Base-by-base conservation (phyloP, 2,113 vertebrate species). In the Rhinopomastus cyanomelas region DNA sequence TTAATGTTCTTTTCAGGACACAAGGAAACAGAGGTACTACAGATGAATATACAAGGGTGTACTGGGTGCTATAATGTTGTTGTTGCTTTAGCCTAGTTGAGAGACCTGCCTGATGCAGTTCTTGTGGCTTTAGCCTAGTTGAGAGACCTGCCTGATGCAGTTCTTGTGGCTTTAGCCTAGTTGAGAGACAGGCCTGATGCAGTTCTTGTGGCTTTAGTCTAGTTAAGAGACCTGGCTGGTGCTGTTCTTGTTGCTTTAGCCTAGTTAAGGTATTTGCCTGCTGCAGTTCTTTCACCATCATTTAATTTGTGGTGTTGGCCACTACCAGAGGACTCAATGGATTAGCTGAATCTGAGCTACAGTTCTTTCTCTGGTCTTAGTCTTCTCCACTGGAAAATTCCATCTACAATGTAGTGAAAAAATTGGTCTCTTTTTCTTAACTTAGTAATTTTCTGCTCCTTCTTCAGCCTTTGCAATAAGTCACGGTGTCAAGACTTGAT, bases 371-470 rank as follows among this genome's bases (percentile, higher is more conserved):
- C 8, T 32, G 49, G 27, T 30, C 36, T 79, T 67, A 8, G 85
- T 85, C 67, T 76, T 36, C 19, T 87, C 29, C 34, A 6, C 15
- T 74, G 56, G 13, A 53, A 91, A 93, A 39, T 86, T 90, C 86
- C n/a, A 75, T 5, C 19, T 13, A 30, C 16, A 71, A 13, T 15
- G 23, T 80, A 74, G 15, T 27, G 12, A 5, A 11, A 12, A 52
- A 60, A 42, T 12, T 29, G 4, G 2, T 36, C 9, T 12, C 4
- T 27, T 5, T 62, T 76, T 12, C 61, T 80, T 56, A 71, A 92
- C 92, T 69, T 92, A 80, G 92, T 93, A 90, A 94, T 96, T 95
- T 96, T 83, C 89, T 85, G 56, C 57, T 87, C 39, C 61, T 65
- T 78, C 64, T 64, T 51, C 90, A 93, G 90, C 49, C 44, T 44